These are phyloP conservation scores for Oryctes rhinoceros DNA, from an alignment of 1,140 invertebrate species.

Conservation along the genomic window DNA sequence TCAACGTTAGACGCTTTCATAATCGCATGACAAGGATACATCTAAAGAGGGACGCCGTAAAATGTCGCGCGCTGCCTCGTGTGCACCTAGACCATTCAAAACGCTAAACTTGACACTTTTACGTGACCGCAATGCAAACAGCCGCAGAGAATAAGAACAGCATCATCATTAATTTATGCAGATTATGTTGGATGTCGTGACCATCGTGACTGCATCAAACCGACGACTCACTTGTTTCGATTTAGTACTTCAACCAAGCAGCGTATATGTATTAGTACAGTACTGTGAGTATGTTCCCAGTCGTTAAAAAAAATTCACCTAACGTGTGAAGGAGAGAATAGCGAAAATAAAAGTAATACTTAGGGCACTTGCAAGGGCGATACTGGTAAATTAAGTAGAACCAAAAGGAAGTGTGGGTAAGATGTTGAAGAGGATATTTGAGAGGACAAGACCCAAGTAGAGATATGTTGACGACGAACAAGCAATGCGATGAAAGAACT, in stretches of 20 bases:
- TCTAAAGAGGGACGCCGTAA: background rate
- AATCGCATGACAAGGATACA: background rate
- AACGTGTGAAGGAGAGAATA: no score
- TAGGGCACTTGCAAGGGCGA: no score
- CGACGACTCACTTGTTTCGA: conserved; percentile 13
- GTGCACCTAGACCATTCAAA: background rate
- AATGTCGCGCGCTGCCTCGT: background rate
- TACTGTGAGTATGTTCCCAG: no score
- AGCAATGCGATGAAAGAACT: no score
- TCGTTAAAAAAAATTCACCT: no score
- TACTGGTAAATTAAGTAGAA: no score
- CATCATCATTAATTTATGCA: conserved; percentile 11
- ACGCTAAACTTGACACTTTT: conserved; percentile 6
- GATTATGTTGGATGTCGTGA: background rate
- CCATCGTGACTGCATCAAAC: background rate
- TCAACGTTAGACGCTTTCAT: background rate
- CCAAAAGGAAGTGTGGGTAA: no score
- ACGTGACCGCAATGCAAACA: conserved; percentile 13
- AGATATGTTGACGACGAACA: no score
- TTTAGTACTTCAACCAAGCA: background rate
- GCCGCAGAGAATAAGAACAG: background rate
- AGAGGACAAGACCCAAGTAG: no score
- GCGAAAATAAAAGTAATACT: no score
- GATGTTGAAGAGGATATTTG: no score
- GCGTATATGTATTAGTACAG: background rate